These are phyloP conservation scores for Momotus momota DNA, from an alignment of 2,797 vertebrate species.

Conservation along the genomic window DNA sequence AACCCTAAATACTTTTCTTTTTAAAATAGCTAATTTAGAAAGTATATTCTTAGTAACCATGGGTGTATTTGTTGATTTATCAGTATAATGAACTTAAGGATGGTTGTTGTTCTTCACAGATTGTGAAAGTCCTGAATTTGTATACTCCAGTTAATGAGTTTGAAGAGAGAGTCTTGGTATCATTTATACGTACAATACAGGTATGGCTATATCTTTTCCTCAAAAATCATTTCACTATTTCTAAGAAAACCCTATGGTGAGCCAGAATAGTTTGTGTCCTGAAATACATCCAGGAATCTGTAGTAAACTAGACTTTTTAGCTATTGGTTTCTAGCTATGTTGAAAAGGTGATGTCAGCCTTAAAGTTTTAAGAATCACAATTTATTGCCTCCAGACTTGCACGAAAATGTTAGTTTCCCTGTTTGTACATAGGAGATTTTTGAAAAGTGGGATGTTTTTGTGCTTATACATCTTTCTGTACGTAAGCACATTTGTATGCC, in stretches of 20 bases:
- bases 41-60: background rate
- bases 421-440: background rate
- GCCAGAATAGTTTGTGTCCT: background rate
- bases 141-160: slow-evolving; percentile 99
- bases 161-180: slow-evolving; percentile 94
- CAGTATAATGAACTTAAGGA: background rate
- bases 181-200: slow-evolving; percentile 98
- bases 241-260: background rate
- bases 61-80: background rate
- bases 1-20: background rate
- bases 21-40: background rate
- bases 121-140: slow-evolving; percentile 97
- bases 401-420: background rate
- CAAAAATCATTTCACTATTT: background rate
- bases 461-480: background rate
- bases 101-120: slow-evolving; percentile 79
- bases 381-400: background rate
- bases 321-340: background rate
- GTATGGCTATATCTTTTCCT: slow-evolving; percentile 74
- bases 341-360: background rate
- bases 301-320: background rate
- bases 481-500: background rate
- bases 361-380: background rate
- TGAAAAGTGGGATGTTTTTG: background rate
- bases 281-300: background rate